Evolutionary conservation across 2,797 vertebrate species (phyloP).

Genomic region (Triplophysa yarkandensis): DNA sequence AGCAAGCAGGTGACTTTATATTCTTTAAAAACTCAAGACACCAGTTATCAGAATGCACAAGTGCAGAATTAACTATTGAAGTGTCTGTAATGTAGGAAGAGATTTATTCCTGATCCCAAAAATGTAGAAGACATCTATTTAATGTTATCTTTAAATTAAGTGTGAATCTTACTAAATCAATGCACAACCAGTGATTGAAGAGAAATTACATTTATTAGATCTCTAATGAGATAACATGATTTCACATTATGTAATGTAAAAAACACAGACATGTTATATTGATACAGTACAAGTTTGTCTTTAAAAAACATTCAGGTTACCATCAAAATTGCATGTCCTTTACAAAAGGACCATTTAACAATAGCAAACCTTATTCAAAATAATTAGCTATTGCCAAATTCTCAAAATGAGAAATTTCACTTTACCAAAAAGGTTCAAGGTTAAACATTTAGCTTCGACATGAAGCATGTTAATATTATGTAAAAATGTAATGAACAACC

Average conservation of each 20-base stretch:
- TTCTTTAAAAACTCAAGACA: too few relatives aligned
- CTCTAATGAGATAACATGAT: slow-evolving; percentile 1
- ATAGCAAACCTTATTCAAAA: not conserved
- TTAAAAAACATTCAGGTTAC: not conserved
- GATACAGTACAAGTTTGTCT: slow-evolving; percentile 5
- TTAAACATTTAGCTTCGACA: slow-evolving; percentile 10
- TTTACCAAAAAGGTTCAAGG: not conserved
- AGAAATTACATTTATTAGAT: not conserved
- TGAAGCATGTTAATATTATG: slow-evolving; percentile 7
- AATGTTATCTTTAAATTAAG: too few relatives aligned
- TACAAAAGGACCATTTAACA: slow-evolving; percentile 1
- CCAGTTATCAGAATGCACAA: too few relatives aligned
- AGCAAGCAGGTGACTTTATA: not conserved
- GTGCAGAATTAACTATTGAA: too few relatives aligned
- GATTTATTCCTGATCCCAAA: too few relatives aligned
- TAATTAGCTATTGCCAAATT: not conserved
- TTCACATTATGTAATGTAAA: slow-evolving; percentile 9
- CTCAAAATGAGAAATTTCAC: not conserved
- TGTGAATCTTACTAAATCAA: not conserved
- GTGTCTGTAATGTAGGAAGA: too few relatives aligned
- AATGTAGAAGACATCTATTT: too few relatives aligned
- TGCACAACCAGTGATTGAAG: not conserved
- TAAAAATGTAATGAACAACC: not conserved
- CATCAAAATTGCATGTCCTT: not conserved
- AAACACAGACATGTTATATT: not conserved